Base-by-base conservation (phyloP, 2,888 invertebrate genomes). In the Agonopterix heracliana region DNA sequence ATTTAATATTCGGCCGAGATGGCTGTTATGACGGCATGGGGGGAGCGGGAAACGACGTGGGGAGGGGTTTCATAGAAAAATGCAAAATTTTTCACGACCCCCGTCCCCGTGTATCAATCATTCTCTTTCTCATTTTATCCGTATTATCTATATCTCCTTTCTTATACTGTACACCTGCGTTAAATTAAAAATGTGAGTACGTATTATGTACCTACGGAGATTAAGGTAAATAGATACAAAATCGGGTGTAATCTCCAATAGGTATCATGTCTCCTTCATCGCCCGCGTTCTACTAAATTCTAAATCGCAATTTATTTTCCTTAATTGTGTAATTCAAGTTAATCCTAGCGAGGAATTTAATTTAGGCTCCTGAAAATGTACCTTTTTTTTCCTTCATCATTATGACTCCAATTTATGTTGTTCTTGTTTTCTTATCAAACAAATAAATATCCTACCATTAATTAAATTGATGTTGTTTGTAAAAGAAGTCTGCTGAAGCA, bases 1-100 rank as follows among this genome's bases (percentile, higher is more conserved):
- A 83, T 84, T 83, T 81, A 84, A 84, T 84, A 83, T 82, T 78
- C 76, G 71, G 58, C 60, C 66, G 69, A 68, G 72, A 66, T 68
- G 75, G 63, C 72, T 72, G 76, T 69, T 71, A 67, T 71, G 68
- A 68, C 60, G 68, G 63, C 54, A 57, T 50, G 49, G 61, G 49
- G 58, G 26, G 38, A 11, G 14, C 4, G 49, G 26, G 13, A 48
- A 38, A 47, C 54, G 59, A 55, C 60, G 54, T 51, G 55, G 57
- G 53, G 56, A 48, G 48, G 47, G 54, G 58, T 63, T 57, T 57
- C 56, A 54, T 53, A 67, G 59, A 64, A 68, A 74, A 76, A 77
- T 69, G 68, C 62, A 61, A 65, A 67, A 66, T 71, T 71, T 71
- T 66, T 63, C 61, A 60, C 64, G 61, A 47, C 57, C 53, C 56